These are phyloP conservation scores for Latrodectus hesperus DNA, from an alignment of 2,888 invertebrate genomes.

Conservation along the genomic window DNA sequence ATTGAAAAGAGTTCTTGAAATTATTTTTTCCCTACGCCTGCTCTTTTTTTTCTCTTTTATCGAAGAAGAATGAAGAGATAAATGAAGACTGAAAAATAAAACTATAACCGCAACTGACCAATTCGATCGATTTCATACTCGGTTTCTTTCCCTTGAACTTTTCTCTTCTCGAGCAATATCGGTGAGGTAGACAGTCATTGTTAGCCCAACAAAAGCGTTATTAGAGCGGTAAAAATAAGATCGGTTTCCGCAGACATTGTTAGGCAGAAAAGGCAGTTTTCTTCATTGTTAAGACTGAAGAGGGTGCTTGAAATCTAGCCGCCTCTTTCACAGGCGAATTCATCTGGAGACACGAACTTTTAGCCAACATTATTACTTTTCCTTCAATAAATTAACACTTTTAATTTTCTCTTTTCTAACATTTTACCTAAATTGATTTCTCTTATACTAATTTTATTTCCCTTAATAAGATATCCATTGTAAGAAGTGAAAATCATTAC, in stretches of 20 bases:
- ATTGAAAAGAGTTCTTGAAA: conserved; percentile 52
- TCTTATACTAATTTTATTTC: no score
- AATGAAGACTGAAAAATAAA: conserved; percentile 52
- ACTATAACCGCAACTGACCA: conserved; percentile 62
- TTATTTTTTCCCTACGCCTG: conserved; percentile 19
- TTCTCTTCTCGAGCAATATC: conserved; percentile 27
- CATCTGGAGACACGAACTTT: no score
- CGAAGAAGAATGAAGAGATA: conserved; percentile 36
- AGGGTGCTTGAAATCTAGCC: conserved; percentile 25
- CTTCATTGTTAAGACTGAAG: conserved; percentile 25
- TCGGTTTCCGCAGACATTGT: conserved; percentile 45
- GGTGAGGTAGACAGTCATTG: conserved; percentile 38
- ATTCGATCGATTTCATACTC: conserved; percentile 56
- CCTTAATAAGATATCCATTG: no score
- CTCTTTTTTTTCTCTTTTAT: conserved; percentile 34
- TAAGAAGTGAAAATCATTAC: no score
- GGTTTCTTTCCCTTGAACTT: conserved; percentile 29
- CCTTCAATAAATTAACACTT: neutral
- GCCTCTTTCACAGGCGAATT: neutral
- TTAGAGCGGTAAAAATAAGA: conserved; percentile 57
- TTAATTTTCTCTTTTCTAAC: neutral
- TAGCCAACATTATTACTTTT: neutral
- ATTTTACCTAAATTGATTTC: no score
- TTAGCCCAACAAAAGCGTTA: conserved; percentile 60
- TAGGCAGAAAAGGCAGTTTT: conserved; percentile 35